Percentiles rank a stretch among this genome's conserved stretches.
Evolutionary conservation across 2,113 vertebrate genomes (phyloP).

Genomic region (Gymnarchus niloticus): DNA sequence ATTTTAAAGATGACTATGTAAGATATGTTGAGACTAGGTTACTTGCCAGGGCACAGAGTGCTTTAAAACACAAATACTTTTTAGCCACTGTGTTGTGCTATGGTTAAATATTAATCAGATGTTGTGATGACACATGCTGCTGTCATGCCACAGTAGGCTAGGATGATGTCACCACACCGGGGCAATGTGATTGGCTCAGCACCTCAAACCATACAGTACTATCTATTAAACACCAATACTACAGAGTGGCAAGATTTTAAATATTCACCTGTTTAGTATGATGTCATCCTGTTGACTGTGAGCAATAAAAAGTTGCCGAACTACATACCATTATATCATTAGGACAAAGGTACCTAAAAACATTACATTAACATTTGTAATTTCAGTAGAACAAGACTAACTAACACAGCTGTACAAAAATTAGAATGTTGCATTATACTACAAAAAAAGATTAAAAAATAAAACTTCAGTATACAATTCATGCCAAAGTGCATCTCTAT

Average conservation of each 20-base stretch:
- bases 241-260: conserved; percentile 26
- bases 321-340: not conserved
- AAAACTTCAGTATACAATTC: no score
- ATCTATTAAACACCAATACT: conserved; percentile 37
- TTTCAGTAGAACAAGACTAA: not conserved
- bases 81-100: conserved; percentile 27
- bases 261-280: conserved; percentile 35
- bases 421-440: not conserved
- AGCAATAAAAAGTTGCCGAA: conserved; percentile 16
- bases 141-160: conserved; percentile 50
- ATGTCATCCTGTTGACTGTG: conserved; percentile 18
- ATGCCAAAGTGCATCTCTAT: not conserved
- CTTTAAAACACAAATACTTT: conserved; percentile 30
- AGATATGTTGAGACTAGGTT: not conserved
- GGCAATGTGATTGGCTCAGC: conserved; percentile 41
- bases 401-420: not conserved
- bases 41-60: not conserved
- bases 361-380: not conserved
- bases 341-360: not conserved
- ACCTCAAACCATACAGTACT: conserved; percentile 15
- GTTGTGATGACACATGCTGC: conserved; percentile 47
- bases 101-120: conserved; percentile 43
- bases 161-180: conserved; percentile 56
- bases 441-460: not conserved
- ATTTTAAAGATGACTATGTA: not conserved